Evolutionary conservation across 2,888 invertebrate species (phyloP), one percentile per base, ranked within the genome.

Genomic region (Lasioglossum morio): DNA sequence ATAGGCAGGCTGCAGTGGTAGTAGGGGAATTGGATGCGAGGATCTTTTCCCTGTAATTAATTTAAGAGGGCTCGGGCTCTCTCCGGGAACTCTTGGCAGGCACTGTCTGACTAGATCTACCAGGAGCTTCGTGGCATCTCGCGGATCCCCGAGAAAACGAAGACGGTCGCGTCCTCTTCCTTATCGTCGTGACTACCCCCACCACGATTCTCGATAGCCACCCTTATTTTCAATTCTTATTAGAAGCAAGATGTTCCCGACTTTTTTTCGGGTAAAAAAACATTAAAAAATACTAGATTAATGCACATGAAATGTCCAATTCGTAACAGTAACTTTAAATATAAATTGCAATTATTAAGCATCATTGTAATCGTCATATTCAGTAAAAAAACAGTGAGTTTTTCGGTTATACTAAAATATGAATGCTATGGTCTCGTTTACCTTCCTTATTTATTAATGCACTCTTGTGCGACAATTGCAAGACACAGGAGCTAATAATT

Each of bases 11-110:
- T 84, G 77, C 14, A 46, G 72, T 48, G 77, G 81, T 82, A 63
- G 79, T 70, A 79, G 81, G 83, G 91, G 91, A 90, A 91, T 92
- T 91, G 92, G 92, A 92, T 90, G 90, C 92, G 91, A 92, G 93
- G 92, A 94, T 93, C 93, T 94, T 94, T 94, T 94, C 94, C 93
- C 93, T 94, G 94, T 94, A 94, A 94, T 94, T 94, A 94, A 94
- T 94, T 94, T 94, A 94, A 94, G 94, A 93, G 94, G 94, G 93
- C 94, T 92, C 92, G 90, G 86, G 10, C 53, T 53, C 63, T 53
- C 63, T 92, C 89, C 91, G 92, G 92, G 87, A 90, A 89, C 91
- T 90, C 87, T 79, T 83, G 87, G 63, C 82, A 84, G 86, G 57
- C 86, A 76, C 77, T 46, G 87, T 87, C 87, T 87, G 87, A 83